Conservation (phyloP, 2,113 vertebrate species). For the Sitta europaea region DNA sequence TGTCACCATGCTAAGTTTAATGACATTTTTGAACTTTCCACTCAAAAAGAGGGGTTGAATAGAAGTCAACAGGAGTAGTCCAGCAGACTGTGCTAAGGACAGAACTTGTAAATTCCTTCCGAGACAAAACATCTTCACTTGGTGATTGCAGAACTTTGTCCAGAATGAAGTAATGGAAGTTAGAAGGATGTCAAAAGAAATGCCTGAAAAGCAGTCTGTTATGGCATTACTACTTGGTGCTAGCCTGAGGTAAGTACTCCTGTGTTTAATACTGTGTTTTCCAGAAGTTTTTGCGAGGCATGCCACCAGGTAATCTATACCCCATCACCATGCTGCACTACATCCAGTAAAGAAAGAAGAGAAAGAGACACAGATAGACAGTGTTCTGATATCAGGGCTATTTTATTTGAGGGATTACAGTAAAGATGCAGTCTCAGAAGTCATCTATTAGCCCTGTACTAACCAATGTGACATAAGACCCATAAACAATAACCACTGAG, state of each 20-base stretch:
- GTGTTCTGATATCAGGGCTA: background rate
- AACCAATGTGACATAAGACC: background rate
- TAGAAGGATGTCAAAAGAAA: background rate
- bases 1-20: background rate
- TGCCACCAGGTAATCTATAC: background rate
- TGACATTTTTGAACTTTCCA: background rate
- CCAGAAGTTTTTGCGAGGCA: background rate
- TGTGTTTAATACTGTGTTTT: background rate
- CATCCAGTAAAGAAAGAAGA: background rate
- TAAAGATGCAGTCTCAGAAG: background rate
- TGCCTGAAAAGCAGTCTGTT: background rate
- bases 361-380: background rate
- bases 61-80: background rate
- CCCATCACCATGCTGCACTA: background rate
- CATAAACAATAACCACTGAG: fast-evolving
- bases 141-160: background rate
- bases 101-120: background rate
- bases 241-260: background rate
- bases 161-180: background rate
- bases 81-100: background rate
- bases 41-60: background rate
- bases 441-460: background rate
- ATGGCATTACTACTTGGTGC: background rate
- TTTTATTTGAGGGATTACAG: background rate
- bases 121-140: background rate